Percentiles rank a stretch among this genome's conserved stretches.
Conservation (phyloP, 1,140 invertebrate genomes). For the Melipona quadrifasciata region DNA sequence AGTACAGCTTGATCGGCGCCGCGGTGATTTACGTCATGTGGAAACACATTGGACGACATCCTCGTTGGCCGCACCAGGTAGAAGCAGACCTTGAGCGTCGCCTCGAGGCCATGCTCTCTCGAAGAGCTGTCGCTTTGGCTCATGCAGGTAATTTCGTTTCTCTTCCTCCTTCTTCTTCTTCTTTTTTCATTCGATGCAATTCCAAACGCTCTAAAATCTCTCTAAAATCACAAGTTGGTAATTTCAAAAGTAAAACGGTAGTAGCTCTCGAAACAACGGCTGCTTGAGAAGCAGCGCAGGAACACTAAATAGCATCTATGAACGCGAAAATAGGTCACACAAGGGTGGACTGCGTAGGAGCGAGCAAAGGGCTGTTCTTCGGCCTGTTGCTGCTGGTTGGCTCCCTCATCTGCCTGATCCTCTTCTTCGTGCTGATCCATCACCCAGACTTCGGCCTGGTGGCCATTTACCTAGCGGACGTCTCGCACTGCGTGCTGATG, state of each 20-base stretch:
- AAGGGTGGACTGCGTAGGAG: conserved; percentile 94
- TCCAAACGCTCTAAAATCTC: neutral
- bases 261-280: neutral
- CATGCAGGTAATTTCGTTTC: conserved; percentile 83
- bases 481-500: conserved; percentile 94
- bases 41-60: conserved; percentile 95
- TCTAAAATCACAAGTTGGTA: too few species aligned
- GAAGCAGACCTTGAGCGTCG: conserved; percentile 93
- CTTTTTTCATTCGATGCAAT: neutral
- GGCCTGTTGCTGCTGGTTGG: conserved; percentile 94
- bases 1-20: conserved; percentile 97
- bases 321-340: conserved; percentile 83
- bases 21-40: conserved; percentile 99
- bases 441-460: conserved; percentile 90
- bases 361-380: conserved; percentile 96
- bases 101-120: conserved; percentile 91
- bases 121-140: conserved; percentile 90
- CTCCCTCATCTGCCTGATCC: conserved; percentile 95
- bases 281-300: neutral
- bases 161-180: too few species aligned
- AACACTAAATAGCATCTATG: conserved; percentile 1
- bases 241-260: neutral
- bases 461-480: conserved; percentile 94
- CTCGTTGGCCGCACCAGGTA: conserved; percentile 85
- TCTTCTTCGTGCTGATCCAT: conserved; percentile 96